A percentile compares a stretch with the other conserved stretches of the same genome.
These are phyloP conservation scores for Synanthedon tipuliformis DNA, from an alignment of 2,888 invertebrate genomes.

Conservation along the genomic window DNA sequence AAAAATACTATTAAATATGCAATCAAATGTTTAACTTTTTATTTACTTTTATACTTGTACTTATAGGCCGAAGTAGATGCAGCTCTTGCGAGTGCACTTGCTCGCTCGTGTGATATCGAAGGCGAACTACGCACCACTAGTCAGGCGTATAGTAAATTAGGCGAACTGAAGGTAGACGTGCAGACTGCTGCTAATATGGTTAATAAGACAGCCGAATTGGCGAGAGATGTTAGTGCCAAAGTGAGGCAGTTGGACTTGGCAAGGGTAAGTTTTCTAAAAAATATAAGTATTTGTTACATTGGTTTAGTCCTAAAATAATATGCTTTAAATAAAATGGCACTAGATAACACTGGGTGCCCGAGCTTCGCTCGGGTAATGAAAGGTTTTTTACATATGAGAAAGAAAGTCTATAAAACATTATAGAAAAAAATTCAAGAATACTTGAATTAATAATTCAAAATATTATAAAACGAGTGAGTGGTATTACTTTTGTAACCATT, in stretches of 20 bases:
- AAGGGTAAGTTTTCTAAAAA: constrained; percentile 71
- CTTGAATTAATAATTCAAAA: too few species aligned
- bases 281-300: background rate
- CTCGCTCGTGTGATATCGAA: constrained; percentile 81
- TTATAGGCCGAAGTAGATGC: constrained; percentile 76
- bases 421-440: too few species aligned
- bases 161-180: constrained; percentile 81
- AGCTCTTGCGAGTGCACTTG: constrained; percentile 77
- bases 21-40: background rate
- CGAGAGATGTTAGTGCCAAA: constrained; percentile 95
- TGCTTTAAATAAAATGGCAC: background rate
- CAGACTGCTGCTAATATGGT: constrained; percentile 87
- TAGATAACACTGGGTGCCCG: too few species aligned
- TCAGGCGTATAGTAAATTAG: constrained; percentile 84
- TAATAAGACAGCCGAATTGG: constrained; percentile 85
- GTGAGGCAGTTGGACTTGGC: constrained; percentile 93
- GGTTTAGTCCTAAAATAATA: background rate
- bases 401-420: too few species aligned
- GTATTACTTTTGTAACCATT: too few species aligned
- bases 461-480: too few species aligned
- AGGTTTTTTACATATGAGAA: too few species aligned
- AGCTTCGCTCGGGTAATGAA: too few species aligned
- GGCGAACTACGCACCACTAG: constrained; percentile 84
- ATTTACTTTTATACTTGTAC: background rate
- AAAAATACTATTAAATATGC: background rate